Evolutionary conservation across 1,140 invertebrate species (phyloP), one percentile per base, ranked within the genome.

Genomic region (Anagrus nilaparvatae): DNA sequence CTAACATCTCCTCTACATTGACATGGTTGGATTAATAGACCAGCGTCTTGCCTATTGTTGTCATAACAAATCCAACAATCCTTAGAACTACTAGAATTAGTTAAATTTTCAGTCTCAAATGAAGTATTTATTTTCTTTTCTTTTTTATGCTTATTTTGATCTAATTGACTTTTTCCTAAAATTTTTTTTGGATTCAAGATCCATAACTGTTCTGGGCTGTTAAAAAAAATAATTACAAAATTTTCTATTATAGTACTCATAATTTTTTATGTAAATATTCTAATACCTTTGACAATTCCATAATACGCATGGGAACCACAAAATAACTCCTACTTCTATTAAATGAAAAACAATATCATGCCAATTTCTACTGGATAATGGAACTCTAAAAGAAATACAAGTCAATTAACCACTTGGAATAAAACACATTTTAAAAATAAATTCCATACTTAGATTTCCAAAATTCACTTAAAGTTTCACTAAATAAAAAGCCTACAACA

Each of bases 41-140:
- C 79, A 39, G 70, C 70, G 60, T 91, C 87, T 3, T 72, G 71
- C 41, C 82, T 75, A 5, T 90, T 79, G 39, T 67, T 73, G 63
- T 95, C 90, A 55, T 93, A 94, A 65, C 89, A 95, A 54, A 95
- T 93, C 87, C 87, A 95, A 66, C 91, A 95, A 56, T 92, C 88
- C 35, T 67, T 63, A 24, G 58, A 73, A 29, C 58, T 73, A 51
- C 53, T 74, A 12, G 61, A 52, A 30, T 66, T 61, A 12, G 51
- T 49, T 7, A 59, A 41, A 5, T 53, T 37, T 27, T 54, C 50
- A 3, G 53, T 43, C 9, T 63, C 59, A 5, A 54, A 43, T n/a
- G 51, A 43, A 17, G 46, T 46, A 17, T 74, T 65, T 5, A 73
- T 60, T 38, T 75, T 72, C n/a, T 72, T 71, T 51, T 76, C 72